These are phyloP conservation scores for Catostylus mosaicus DNA, from an alignment of 30 jellyfish, hydroid and myxozoan species.

Conservation along the genomic window DNA sequence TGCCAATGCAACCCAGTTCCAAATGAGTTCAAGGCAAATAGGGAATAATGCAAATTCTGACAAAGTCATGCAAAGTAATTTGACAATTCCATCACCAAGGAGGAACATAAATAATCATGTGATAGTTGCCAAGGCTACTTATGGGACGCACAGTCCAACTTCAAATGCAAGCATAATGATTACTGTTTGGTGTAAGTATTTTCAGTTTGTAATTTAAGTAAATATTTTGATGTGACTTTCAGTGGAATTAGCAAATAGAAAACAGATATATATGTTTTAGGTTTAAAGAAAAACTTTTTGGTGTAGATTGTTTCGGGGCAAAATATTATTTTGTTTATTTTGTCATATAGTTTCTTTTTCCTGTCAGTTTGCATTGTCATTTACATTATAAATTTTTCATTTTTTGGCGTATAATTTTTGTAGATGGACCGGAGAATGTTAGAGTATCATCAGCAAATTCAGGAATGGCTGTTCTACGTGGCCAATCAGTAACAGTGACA, in stretches of 20 bases:
- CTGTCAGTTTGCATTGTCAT: no score
- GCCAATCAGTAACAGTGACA: conserved; percentile 17
- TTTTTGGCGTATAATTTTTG: no score
- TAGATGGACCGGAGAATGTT: conserved; percentile 58
- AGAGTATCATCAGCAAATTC: conserved; percentile 47
- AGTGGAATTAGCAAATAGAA: no score
- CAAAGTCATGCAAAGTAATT: conserved; percentile 31
- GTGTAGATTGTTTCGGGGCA: no score
- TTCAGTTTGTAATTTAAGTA: background rate
- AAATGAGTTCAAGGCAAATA: background rate
- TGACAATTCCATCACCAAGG: conserved; percentile 51
- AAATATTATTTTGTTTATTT: no score
- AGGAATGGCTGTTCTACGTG: conserved; percentile 25
- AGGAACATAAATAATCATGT: conserved; percentile 22
- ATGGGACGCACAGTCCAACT: conserved; percentile 54
- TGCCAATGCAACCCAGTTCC: conserved; percentile 12
- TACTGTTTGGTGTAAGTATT: conserved; percentile 58
- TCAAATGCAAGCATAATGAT: conserved; percentile 23
- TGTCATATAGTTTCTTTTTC: no score
- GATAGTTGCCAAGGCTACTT: conserved; percentile 52
- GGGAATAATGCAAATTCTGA: conserved; percentile 1
- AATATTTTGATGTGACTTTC: no score
- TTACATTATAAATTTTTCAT: no score
- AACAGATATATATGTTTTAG: no score
- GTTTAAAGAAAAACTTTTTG: no score